Base-by-base conservation (phyloP, 2,797 vertebrate species). In the Anolis apletophallus region DNA sequence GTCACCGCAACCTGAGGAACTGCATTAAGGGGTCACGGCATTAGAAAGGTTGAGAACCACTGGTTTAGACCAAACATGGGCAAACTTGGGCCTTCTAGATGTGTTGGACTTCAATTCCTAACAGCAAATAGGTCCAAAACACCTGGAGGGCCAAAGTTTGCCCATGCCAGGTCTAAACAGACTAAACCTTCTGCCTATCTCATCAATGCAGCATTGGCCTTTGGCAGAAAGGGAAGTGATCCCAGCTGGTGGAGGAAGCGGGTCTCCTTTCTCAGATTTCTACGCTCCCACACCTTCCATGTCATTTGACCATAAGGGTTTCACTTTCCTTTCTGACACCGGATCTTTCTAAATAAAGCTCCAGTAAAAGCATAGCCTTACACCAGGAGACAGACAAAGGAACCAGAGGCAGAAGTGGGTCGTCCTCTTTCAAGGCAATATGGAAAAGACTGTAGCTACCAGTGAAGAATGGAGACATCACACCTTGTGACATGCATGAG, bases 381-480 rank as follows among this genome's bases (percentile, higher is more conserved):
- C 0, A 23, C 0, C 75, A 73, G 86, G 74, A 50, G 59, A 76
- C 81, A 0, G 29, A 29, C 13, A 34, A 7, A 34, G 5, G 32
- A 17, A 34, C 68, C 23, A 72, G 68, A 36, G 7, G 54, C 0
- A 1, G 77, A 72, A 86, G 80, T 0, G 4, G 72, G 0, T 0
- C 72, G 93, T 94, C 93, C 91, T 84, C 93, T 94, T 94, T 94
- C 90, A 0, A 19, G 92, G 52, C 36, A 0, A 75, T 26, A 12
- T 0, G 74, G 81, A 36, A n/a, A 88, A 32, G 29, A n/a, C 68
- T 64, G 77, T n/a, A 21, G 52, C 0, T 13, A 2, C 16, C 3
- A 0, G 26, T 87, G 78, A 74, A 68, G 4, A 26, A 64, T 1
- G 40, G 83, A 40, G 29, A 3, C 32, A 26, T 61, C 2, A 3